Evolutionary conservation across 2,888 invertebrate genomes (phyloP).

Genomic region (Pyrgus malvae): DNA sequence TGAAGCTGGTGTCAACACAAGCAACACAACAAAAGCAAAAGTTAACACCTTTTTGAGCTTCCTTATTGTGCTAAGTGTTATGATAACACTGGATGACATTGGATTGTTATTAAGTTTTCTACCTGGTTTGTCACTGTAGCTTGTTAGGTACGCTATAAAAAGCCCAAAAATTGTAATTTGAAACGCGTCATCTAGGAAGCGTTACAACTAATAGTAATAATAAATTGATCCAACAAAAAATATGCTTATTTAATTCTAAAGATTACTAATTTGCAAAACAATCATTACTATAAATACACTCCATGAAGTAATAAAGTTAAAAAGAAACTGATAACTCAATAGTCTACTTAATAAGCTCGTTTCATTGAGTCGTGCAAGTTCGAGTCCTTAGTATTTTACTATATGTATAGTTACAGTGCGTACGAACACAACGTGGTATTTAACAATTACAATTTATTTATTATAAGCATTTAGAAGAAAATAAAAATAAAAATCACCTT

Average conservation of each 20-base stretch:
- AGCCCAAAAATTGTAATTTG: not conserved
- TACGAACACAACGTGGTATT: not conserved
- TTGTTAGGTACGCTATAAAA: too few species aligned
- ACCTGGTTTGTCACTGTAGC: too few species aligned
- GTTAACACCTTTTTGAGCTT: conserved; percentile 2
- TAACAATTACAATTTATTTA: not conserved
- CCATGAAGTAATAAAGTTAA: conserved; percentile 4
- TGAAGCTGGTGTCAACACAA: not conserved
- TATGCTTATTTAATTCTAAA: not conserved
- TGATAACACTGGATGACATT: too few species aligned
- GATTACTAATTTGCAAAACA: not conserved
- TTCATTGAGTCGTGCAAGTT: conserved; percentile 12
- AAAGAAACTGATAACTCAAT: conserved; percentile 1
- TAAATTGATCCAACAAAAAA: not conserved
- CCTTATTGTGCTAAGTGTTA: too few species aligned
- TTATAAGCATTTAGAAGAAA: conserved; percentile 2
- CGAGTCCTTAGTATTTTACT: not conserved
- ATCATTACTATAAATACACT: conserved; percentile 3
- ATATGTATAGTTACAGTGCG: not conserved
- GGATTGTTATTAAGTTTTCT: too few species aligned
- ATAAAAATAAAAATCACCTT: not conserved
- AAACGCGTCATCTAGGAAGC: conserved; percentile 6
- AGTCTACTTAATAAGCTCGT: conserved; percentile 1
- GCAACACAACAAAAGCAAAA: not conserved
- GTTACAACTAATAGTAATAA: not conserved